Base-by-base conservation (phyloP, 2,113 vertebrate genomes). In the Pantherophis guttatus region DNA sequence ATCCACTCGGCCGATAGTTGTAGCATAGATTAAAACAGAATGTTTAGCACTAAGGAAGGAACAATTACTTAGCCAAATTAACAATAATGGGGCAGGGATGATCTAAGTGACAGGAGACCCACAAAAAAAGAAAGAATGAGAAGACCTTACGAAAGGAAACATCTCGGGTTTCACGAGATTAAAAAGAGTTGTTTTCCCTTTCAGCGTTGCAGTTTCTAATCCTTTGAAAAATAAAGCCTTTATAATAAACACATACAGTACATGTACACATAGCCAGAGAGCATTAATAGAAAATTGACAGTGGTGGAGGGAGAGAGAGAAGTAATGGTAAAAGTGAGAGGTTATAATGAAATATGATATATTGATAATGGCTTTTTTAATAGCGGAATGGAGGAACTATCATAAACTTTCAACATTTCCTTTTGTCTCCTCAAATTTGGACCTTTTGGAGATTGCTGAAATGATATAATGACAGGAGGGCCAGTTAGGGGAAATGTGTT, bases 1-100 rank as follows among this genome's bases (percentile, higher is more conserved):
- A 88, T 54, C 59, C 59, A 70, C 50, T 8, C 6, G n/a, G 65
- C 29, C 3, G 59, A 70, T 65, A 70, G 86, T 33, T 39, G 48
- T 1, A 53, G 33, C n/a, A 19, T 33, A 92, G 86, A 92, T 92
- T 44, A 88, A 92, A 92, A 92, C 88, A 33, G 62, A 92, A 92
- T 55, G 86, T 88, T 92, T 92, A 70, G 54, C 50, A 26, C 70
- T 19, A 29, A 88, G 59, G n/a, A 55, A 62, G n/a, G n/a, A 55
- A 24, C 21, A 24, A 88, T 88, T 92, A 75, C 58, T 75, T 92
- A 75, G 86, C 54, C n/a, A 88, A 88, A 88, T 88, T 54, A 75
- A 55, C 86, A 88, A 52, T 92, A 92, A 70, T 88, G n/a, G n/a
- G 23, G 48, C 23, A 29, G 50, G 21, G 50, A 55, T 75, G 86